Evolutionary conservation across 2,797 vertebrate species (phyloP), one percentile per base, ranked within the genome.

Genomic region (Pteropus rufus): DNA sequence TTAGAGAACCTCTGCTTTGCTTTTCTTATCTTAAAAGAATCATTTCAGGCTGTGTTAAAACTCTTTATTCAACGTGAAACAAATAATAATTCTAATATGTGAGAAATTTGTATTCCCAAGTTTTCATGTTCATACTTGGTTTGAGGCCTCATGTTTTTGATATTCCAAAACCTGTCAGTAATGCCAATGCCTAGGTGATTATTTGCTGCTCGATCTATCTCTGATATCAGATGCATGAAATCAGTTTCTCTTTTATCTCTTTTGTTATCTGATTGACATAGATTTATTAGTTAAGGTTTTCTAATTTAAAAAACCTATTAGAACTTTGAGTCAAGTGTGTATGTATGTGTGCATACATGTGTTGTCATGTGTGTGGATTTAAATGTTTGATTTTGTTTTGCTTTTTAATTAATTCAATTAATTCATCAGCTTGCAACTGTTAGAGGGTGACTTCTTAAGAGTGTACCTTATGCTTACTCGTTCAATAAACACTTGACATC

Each of bases 341-440:
- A 14, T 49, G 46, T 7, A 9, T 34, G 8, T 64, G 5, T 75
- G 2, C 44, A 10, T 6, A 12, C 21, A 49, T 72, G 21, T 49
- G n/a, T 34, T 76, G 18, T 39, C 8, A 18, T 60, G 16, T 23
- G 31, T 29, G 6, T 60, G 21, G n/a, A 52, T 76, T 93, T 84
- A 58, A 60, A 86, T 64, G 46, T 70, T 69, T 93, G 34, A 4
- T 70, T 85, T 92, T 94, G 54, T 84, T 87, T 81, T 60, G 16
- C 46, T 84, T 95, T 64, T 89, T 87, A 39, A 29, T 91, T 75
- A 49, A 65, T 85, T 86, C 21, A 67, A 39, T 69, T 60, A 87
- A 92, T 65, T 90, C 34, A 85, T 75, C 69, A 58, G 46, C 49
- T 85, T 91, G 72, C 77, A 93, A 87, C 72, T 80, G 85, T 88